These are phyloP conservation scores for Moxostoma hubbsi DNA, from an alignment of 2,797 vertebrate genomes.

Conservation along the genomic window DNA sequence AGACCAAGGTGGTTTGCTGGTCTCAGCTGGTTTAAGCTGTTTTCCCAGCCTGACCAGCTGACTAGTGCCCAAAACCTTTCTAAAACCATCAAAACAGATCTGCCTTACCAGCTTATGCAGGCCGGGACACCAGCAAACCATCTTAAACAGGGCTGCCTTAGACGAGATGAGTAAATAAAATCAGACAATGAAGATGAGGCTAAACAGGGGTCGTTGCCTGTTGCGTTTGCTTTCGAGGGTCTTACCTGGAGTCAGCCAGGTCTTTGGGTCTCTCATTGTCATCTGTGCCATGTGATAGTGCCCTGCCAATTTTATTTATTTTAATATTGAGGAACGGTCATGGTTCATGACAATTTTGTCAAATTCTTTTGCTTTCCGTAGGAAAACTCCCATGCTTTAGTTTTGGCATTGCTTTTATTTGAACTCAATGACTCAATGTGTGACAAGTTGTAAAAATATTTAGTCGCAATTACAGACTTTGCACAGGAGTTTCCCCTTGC, in stretches of 20 bases:
- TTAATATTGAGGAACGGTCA: conserved; percentile 64
- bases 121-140: too few relatives aligned
- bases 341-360: conserved; percentile 60
- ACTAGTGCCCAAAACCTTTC: too few relatives aligned
- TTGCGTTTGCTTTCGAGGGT: conserved; percentile 65
- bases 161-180: conserved; percentile 70
- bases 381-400: conserved; percentile 64
- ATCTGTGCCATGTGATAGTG: conserved; percentile 84
- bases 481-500: conserved; percentile 67
- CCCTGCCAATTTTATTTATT: conserved; percentile 80
- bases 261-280: conserved; percentile 87
- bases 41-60: too few relatives aligned
- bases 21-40: too few relatives aligned
- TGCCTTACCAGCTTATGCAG: too few relatives aligned
- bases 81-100: too few relatives aligned
- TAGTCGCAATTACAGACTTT: conserved; percentile 25
- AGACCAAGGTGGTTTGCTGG: too few relatives aligned
- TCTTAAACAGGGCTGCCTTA: conserved; percentile 3
- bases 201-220: conserved; percentile 73
- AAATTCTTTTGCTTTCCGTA: conserved; percentile 51
- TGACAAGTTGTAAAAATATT: background rate
- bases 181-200: conserved; percentile 71
- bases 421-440: background rate
- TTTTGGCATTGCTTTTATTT: too few relatives aligned
- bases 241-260: conserved; percentile 85